Evolutionary conservation across 2,888 invertebrate species (phyloP), one percentile per base, ranked within the genome.

Genomic region (Branchipolynoe longqiensis): DNA sequence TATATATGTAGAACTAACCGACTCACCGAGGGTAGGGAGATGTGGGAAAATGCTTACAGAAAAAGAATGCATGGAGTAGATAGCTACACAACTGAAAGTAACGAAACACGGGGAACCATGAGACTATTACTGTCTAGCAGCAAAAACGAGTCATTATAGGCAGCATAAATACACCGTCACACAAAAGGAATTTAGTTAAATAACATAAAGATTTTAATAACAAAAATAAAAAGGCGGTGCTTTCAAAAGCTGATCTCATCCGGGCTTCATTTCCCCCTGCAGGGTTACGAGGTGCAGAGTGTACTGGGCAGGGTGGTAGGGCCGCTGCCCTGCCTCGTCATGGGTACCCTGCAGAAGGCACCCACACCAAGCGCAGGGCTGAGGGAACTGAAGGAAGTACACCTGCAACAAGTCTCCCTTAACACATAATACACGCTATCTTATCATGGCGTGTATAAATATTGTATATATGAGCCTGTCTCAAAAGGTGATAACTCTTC

Each of bases 241-340:
- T 12, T 48, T 48, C 8, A 18, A 12, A 18, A 12, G 18, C 48
- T 48, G 48, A 18, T 48, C 18, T 48, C 48, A 48, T 48, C 48
- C 18, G 18, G 8, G 48, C 48, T 12, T 64, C 31, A 12, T 64
- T 3, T 64, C 33, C 41, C 25, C 4, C n/a, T 1, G 18, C 78
- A 78, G 78, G 78, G 78, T 22, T 78, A 78, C 22, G 78, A 78
- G 18, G 48, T 78, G 2, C 78, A 78, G 78, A 28, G 78, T 41
- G 78, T 78, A 25, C 28, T 78, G 48, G 78, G 54, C 28, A 41
- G 48, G 33, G 31, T n/a, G 48, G 18, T 78, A 1, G 78, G 78
- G 12, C 48, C 22, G 1, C 48, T 48, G 31, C 31, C n/a, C 25
- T 78, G 48, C 31, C 6, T 48, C 1, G 41, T 78, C 12, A 33